A percentile compares a stretch with the other conserved stretches of the same genome.
Evolutionary conservation across 2,113 vertebrate species (phyloP).

Genomic region (Cettia cetti): DNA sequence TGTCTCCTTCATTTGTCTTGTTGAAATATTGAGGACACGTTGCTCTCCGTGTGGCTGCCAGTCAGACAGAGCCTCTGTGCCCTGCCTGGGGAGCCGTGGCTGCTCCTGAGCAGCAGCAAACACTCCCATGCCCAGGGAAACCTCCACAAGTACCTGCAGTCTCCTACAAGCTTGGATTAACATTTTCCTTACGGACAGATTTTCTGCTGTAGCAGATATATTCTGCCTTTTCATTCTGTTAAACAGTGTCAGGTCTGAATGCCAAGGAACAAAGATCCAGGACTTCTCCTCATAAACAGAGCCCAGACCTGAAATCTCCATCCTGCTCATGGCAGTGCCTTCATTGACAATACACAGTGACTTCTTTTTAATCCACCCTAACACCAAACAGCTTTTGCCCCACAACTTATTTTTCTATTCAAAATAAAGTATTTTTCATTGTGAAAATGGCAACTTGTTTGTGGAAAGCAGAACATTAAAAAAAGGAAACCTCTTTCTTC

Average conservation of each 20-base stretch:
- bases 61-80: too few species aligned
- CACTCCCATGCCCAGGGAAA: fast-evolving
- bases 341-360: not conserved
- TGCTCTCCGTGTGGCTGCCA: not conserved
- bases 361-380: not conserved
- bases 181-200: not conserved
- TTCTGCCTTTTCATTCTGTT: not conserved
- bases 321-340: not conserved
- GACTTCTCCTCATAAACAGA: not conserved
- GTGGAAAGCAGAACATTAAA: not conserved
- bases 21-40: slow-evolving; percentile 12
- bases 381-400: not conserved
- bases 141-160: not conserved
- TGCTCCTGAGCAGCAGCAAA: not conserved
- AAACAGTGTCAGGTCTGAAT: not conserved
- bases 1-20: slow-evolving; percentile 40
- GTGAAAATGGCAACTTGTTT: not conserved
- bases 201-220: not conserved
- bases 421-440: not conserved
- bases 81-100: not conserved
- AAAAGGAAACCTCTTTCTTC: not conserved
- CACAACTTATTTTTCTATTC: not conserved
- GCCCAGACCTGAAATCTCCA: not conserved
- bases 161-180: not conserved
- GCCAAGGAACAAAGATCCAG: not conserved